Conservation (phyloP, 2,797 vertebrate species). For the Florisuga fusca region DNA sequence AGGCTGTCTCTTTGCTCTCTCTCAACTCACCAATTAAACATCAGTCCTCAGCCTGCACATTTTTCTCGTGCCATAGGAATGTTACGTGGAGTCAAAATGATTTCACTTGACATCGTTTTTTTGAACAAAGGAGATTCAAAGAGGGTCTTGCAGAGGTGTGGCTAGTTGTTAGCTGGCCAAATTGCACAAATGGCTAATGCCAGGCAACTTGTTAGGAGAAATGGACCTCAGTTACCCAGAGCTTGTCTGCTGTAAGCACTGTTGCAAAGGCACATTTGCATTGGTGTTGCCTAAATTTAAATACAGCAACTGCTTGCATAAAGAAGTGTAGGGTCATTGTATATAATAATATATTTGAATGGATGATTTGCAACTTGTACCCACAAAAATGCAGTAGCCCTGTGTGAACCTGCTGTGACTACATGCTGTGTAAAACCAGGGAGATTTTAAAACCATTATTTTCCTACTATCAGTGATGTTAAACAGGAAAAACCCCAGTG, state of each 20-base stretch:
- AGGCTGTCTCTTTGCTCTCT: neutral
- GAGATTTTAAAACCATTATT: conserved; percentile 22
- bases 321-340: neutral
- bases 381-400: neutral
- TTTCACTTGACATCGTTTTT: neutral
- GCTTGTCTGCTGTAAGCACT: neutral
- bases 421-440: neutral
- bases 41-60: neutral
- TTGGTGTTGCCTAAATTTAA: neutral
- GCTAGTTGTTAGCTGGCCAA: neutral
- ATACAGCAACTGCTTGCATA: neutral
- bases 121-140: neutral
- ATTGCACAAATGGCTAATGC: neutral
- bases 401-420: neutral
- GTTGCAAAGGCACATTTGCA: neutral
- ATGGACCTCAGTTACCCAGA: neutral
- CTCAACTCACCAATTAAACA: neutral
- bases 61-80: neutral
- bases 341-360: neutral
- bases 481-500: neutral
- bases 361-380: neutral
- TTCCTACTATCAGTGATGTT: neutral
- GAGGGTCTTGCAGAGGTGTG: neutral
- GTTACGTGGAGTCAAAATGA: neutral
- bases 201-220: neutral